Evolutionary conservation across 2,797 vertebrate genomes (phyloP).

Genomic region (Botia almorhae): DNA sequence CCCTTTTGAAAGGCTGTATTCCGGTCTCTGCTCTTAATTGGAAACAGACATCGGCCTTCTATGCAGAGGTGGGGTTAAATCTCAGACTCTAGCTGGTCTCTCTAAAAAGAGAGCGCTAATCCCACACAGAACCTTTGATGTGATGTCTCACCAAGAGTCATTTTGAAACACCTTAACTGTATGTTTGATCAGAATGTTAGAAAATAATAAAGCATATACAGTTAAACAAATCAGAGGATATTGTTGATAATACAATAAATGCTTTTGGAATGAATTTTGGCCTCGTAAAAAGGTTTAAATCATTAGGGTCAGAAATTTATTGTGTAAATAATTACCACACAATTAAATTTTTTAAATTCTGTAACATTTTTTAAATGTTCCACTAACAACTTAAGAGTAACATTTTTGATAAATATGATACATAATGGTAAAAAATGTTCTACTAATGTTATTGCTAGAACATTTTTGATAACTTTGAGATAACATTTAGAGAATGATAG

Average conservation of each 20-base stretch:
- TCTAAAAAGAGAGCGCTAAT: conserved; percentile 5
- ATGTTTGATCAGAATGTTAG: neutral
- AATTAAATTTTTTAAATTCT: too few species aligned
- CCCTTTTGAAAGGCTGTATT: conserved; percentile 54
- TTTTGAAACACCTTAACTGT: neutral
- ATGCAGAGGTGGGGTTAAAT: conserved; percentile 45
- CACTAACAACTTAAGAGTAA: too few species aligned
- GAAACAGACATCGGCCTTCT: conserved; percentile 53
- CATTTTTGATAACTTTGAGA: too few species aligned
- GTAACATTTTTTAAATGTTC: too few species aligned
- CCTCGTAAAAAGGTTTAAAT: conserved; percentile 5
- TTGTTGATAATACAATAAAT: neutral
- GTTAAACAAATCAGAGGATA: neutral
- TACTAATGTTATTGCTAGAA: too few species aligned
- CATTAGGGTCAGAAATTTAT: conserved; percentile 50
- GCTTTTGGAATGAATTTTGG: neutral
- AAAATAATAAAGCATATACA: neutral
- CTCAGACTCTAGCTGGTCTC: neutral
- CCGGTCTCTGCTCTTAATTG: conserved; percentile 54
- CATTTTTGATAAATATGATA: too few species aligned
- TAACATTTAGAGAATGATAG: too few species aligned
- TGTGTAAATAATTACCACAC: conserved; percentile 64
- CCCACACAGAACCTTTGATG: conserved; percentile 22
- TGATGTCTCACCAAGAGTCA: conserved; percentile 4
- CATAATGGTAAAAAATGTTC: too few species aligned